A percentile compares a stretch with the other conserved stretches of the same genome.
Conservation (phyloP, 2,888 invertebrate genomes). For the Microctonus aethiopoides region DNA sequence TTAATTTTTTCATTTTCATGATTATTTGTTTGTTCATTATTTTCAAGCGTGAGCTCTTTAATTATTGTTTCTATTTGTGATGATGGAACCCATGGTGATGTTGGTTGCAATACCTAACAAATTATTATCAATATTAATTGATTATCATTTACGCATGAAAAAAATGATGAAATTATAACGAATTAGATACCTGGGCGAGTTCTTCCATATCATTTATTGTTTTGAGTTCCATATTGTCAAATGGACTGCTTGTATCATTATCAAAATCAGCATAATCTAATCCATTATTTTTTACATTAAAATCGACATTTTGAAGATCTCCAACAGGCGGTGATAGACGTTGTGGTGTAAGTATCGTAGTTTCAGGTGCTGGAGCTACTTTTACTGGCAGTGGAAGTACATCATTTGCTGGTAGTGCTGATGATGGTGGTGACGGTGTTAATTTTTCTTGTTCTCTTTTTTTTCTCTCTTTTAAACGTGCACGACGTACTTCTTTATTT, state of each 20-base stretch:
- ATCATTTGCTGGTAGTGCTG: conserved; percentile 52
- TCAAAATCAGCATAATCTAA: conserved; percentile 81
- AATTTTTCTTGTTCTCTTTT: conserved; percentile 70
- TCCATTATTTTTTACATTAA: conserved; percentile 53
- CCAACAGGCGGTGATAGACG: conserved; percentile 56
- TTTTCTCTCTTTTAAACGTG: conserved; percentile 72
- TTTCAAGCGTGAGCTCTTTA: conserved; percentile 52
- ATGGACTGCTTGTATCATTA: conserved; percentile 90
- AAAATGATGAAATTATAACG: conserved; percentile 28
- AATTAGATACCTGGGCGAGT: conserved; percentile 77
- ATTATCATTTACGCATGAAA: neutral
- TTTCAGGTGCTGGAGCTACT: conserved; percentile 64
- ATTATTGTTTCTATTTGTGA: conserved; percentile 54
- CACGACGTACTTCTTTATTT: conserved; percentile 73
- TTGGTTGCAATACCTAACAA: conserved; percentile 57
- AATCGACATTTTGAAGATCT: conserved; percentile 53
- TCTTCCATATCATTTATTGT: conserved; percentile 93
- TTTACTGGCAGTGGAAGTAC: conserved; percentile 48
- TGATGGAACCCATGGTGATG: conserved; percentile 57
- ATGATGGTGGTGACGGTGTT: no score
- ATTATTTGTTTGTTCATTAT: conserved; percentile 37
- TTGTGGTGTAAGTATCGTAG: conserved; percentile 66
- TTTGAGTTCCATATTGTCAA: conserved; percentile 92
- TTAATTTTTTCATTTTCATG: conserved; percentile 42
- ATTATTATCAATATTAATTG: neutral